A percentile compares a stretch with the other conserved stretches of the same genome.
Conservation (phyloP, 2,888 invertebrate genomes). For the Xylocampa areola region DNA sequence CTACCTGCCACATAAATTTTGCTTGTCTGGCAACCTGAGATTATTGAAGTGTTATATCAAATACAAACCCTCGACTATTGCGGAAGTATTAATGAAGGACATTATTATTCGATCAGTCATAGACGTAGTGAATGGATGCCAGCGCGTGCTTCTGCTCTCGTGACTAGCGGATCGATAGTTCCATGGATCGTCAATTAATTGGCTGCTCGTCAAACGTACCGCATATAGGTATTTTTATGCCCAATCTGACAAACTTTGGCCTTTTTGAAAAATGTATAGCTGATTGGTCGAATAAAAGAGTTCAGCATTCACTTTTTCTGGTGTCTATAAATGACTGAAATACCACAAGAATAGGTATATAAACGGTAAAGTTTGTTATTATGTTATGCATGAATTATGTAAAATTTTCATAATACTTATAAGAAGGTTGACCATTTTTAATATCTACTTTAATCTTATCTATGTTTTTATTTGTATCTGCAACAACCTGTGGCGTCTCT, state of each 20-base stretch:
- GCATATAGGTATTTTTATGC: constrained; percentile 77
- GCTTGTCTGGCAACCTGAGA: constrained; percentile 1
- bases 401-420: constrained; percentile 7
- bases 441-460: no score
- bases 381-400: constrained; percentile 48
- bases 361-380: constrained; percentile 21
- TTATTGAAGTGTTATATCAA: constrained; percentile 2
- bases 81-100: constrained; percentile 36
- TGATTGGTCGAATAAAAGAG: constrained; percentile 7
- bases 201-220: constrained; percentile 81
- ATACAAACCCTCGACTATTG: constrained; percentile 5
- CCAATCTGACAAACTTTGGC: constrained; percentile 55
- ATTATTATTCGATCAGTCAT: constrained; percentile 60
- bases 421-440: no score
- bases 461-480: constrained; percentile 17
- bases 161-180: constrained; percentile 61
- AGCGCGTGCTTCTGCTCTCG: constrained; percentile 63
- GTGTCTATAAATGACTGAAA: constrained; percentile 5
- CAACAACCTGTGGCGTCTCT: constrained; percentile 40
- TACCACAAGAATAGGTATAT: constrained; percentile 14
- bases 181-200: constrained; percentile 68
- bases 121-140: constrained; percentile 58
- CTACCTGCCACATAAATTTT: constrained; percentile 12
- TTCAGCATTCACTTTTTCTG: constrained; percentile 2
- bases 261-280: constrained; percentile 38